Percentiles rank a stretch among this genome's conserved stretches.
Evolutionary conservation across 2,797 vertebrate species (phyloP).

Genomic region (Spea hammondii): DNA sequence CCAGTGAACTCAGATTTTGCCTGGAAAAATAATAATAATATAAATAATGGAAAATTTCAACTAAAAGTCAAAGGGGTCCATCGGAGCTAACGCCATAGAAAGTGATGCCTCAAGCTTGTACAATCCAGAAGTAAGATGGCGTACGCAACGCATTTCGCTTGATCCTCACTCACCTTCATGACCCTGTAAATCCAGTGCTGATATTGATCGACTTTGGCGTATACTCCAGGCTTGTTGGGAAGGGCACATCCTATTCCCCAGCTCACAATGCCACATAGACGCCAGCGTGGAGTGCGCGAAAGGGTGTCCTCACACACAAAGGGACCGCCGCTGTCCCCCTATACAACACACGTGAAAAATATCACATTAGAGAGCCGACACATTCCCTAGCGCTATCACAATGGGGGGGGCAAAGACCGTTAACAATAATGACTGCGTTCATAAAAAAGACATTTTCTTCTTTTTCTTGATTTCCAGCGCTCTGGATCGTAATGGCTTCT

Average conservation of each 20-base stretch:
- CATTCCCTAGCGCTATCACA: neutral
- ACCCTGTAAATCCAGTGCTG: constrained; percentile 86
- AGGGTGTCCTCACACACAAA: constrained; percentile 81
- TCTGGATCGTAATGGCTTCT: too few species aligned
- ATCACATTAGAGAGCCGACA: neutral
- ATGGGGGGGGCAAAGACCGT: too few species aligned
- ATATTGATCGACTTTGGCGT: constrained; percentile 83
- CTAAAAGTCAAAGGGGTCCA: neutral
- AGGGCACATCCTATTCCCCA: constrained; percentile 90
- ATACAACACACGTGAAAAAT: neutral
- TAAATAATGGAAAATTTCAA: neutral
- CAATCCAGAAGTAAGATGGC: neutral
- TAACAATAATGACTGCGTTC: too few species aligned
- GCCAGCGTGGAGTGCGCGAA: constrained; percentile 79
- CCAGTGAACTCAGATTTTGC: constrained; percentile 20
- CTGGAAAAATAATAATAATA: neutral
- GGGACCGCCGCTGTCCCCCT: constrained; percentile 91
- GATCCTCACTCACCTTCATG: constrained; percentile 76
- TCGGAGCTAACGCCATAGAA: too few species aligned
- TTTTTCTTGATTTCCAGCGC: too few species aligned
- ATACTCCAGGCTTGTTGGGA: constrained; percentile 87
- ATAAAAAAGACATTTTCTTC: too few species aligned
- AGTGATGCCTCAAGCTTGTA: neutral
- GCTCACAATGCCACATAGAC: constrained; percentile 85
- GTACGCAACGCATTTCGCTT: neutral